Conservation (phyloP, 1,140 invertebrate genomes). For the Drosophila arawakana region DNA sequence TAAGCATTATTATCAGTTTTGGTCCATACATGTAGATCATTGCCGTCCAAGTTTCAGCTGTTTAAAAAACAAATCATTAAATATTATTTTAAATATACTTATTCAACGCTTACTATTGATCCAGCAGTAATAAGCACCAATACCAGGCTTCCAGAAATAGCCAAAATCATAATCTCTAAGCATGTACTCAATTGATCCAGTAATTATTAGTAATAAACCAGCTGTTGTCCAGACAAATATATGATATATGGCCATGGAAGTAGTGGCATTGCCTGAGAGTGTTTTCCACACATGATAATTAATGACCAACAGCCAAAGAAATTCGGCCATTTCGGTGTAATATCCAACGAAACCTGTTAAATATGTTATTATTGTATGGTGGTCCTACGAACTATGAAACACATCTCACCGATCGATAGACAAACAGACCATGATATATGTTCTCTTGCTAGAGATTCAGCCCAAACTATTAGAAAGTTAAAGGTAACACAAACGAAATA, state of each 20-base stretch:
- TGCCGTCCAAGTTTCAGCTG: no score
- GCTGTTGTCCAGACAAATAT: constrained; percentile 1
- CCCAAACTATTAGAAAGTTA: neutral
- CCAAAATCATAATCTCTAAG: no score
- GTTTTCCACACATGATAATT: constrained; percentile 10
- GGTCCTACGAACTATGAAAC: neutral
- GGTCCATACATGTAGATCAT: no score
- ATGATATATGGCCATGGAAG: neutral
- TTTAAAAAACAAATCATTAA: no score
- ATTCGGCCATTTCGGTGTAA: neutral
- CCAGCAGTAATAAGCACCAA: neutral
- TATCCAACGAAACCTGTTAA: neutral
- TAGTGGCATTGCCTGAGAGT: neutral
- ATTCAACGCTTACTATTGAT: neutral
- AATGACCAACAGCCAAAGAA: constrained; percentile 6
- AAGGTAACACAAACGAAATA: constrained; percentile 6
- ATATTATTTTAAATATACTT: neutral
- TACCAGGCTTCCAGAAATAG: neutral
- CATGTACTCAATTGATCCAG: neutral
- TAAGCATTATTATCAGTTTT: no score
- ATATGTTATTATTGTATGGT: neutral
- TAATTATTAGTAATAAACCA: neutral
- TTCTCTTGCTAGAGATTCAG: neutral
- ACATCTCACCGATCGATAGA: neutral
- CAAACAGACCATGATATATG: neutral